These are phyloP conservation scores for Neuroscelio doddi DNA, from an alignment of 2,888 invertebrate genomes.

Conservation along the genomic window DNA sequence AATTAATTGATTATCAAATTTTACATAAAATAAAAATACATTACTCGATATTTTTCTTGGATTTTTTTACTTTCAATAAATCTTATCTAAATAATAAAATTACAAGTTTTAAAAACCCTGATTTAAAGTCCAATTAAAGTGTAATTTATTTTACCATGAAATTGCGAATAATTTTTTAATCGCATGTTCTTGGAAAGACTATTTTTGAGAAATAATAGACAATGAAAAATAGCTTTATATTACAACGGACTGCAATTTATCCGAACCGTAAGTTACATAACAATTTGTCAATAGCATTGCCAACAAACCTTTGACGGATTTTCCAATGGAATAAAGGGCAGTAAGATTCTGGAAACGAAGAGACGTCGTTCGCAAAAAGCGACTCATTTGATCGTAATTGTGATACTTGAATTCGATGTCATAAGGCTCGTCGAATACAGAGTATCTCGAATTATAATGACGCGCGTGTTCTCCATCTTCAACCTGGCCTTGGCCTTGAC, in stretches of 20 bases:
- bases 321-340: constrained; percentile 93
- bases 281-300: neutral
- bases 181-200: too few species aligned
- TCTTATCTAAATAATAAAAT: too few species aligned
- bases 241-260: too few species aligned
- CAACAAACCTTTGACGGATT: constrained; percentile 87
- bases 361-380: constrained; percentile 85
- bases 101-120: too few species aligned
- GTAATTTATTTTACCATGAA: neutral
- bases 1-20: too few species aligned
- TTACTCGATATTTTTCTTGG: too few species aligned
- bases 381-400: constrained; percentile 88
- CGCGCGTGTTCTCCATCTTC: constrained; percentile 59
- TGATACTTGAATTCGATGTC: constrained; percentile 88
- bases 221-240: too few species aligned
- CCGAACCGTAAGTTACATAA: neutral
- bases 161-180: neutral
- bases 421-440: constrained; percentile 65
- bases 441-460: constrained; percentile 62
- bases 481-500: constrained; percentile 43
- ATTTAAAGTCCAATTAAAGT: too few species aligned
- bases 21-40: too few species aligned
- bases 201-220: neutral
- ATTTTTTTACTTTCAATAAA: too few species aligned
- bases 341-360: constrained; percentile 89